Evolutionary conservation across 1,140 invertebrate species (phyloP).

Genomic region (Apis cerana): DNA sequence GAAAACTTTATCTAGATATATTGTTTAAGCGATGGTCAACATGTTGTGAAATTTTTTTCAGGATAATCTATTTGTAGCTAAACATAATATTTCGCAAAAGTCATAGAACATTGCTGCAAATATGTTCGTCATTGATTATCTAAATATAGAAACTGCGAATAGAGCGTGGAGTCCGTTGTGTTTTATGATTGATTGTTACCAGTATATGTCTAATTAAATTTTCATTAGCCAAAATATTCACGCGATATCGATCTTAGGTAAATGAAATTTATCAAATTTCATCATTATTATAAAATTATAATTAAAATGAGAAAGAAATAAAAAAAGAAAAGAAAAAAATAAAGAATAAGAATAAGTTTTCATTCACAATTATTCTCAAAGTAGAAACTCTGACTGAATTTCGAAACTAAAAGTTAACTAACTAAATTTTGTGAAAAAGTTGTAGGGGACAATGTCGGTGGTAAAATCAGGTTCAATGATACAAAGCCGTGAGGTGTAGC

Average conservation of each 20-base stretch:
- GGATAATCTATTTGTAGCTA: conserved; percentile 8
- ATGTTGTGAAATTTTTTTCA: neutral
- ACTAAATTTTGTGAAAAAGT: neutral
- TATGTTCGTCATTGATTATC: conserved; percentile 65
- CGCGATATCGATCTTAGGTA: neutral
- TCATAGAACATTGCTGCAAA: conserved; percentile 59
- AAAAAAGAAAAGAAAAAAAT: no score
- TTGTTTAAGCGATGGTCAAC: neutral
- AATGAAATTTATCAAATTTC: neutral
- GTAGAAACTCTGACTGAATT: no score
- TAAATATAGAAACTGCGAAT: conserved; percentile 65
- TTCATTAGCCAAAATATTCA: neutral
- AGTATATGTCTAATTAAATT: conserved; percentile 39
- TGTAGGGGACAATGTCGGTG: neutral
- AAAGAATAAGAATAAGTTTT: no score
- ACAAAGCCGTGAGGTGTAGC: neutral
- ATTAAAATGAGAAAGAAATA: neutral
- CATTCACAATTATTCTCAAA: no score
- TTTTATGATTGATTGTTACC: conserved; percentile 50
- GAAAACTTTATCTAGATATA: neutral
- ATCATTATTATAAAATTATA: neutral
- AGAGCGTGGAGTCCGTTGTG: conserved; percentile 35
- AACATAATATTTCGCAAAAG: conserved; percentile 14
- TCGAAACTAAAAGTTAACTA: no score
- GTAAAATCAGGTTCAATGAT: neutral